These are phyloP conservation scores for Dendronephthya gigantea DNA, from an alignment of 64 coral and sea anemone genomes.

Conservation along the genomic window DNA sequence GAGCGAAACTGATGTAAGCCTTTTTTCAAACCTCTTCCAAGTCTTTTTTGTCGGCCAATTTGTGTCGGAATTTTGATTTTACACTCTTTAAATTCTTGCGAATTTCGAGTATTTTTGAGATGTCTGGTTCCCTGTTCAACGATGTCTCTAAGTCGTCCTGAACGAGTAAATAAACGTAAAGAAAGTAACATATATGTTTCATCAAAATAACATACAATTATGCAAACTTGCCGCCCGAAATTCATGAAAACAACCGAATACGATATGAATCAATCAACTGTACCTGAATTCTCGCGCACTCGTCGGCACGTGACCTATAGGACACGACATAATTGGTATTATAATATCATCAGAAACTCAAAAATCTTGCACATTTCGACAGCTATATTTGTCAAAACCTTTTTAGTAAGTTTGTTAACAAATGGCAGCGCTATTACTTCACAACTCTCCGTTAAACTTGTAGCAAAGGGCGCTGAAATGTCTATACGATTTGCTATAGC, in stretches of 20 bases:
- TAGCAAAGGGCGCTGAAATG: no score
- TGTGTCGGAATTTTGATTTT: slow-evolving; percentile 32
- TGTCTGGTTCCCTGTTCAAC: slow-evolving; percentile 24
- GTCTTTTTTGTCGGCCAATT: slow-evolving; percentile 39
- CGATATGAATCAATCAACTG: no score
- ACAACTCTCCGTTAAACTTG: neutral
- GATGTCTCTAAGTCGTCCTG: slow-evolving; percentile 16
- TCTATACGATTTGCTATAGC: no score
- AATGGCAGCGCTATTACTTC: no score
- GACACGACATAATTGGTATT: neutral
- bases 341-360: neutral
- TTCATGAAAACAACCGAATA: neutral
- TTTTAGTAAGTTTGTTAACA: no score
- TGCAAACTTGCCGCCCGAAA: no score
- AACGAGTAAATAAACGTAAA: no score
- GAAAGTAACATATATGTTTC: no score
- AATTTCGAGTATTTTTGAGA: slow-evolving; percentile 6
- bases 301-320: neutral
- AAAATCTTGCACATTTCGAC: no score
- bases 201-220: no score
- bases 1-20: neutral
- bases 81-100: slow-evolving; percentile 24
- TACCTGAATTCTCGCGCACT: neutral
- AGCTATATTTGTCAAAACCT: no score
- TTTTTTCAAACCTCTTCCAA: slow-evolving; percentile 35